Base-by-base conservation (phyloP, 1,140 invertebrate species). In the Platyura marginata region DNA sequence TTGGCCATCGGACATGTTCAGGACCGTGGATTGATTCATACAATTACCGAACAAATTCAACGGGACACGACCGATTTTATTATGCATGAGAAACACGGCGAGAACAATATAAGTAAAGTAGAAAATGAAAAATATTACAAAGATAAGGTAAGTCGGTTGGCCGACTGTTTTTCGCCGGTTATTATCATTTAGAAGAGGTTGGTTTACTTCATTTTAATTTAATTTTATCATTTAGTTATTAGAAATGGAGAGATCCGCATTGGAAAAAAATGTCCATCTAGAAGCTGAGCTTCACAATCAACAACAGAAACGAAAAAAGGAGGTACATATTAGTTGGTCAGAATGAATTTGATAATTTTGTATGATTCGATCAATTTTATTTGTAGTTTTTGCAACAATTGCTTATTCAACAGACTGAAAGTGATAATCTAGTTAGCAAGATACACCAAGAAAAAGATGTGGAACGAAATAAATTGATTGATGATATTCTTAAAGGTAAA, bases 341-440 rank as follows among this genome's bases (percentile, higher is more conserved):
- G n/a, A n/a, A n/a, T n/a, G n/a, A n/a, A n/a, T n/a, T n/a, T n/a
- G n/a, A n/a, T n/a, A n/a, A n/a, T n/a, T n/a, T n/a, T n/a, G n/a
- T n/a, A n/a, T n/a, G n/a, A n/a, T n/a, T n/a, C n/a, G n/a, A n/a
- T n/a, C n/a, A n/a, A n/a, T n/a, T n/a, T n/a, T n/a, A n/a, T n/a
- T n/a, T n/a, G n/a, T 47, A 75, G 64, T 68, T 81, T 45, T 53
- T 82, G 13, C 59, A 69, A 47, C 67, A 73, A 49, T 62, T 79
- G 42, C 59, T 71, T 25, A 50, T 69, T 51, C 71, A 78, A 48
- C 75, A 80, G 55, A 66, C 63, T 42, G 67, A 73, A 48, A 57
- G 79, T 20, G 75, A 79, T 50, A 56, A 53, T 45, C 69, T 79
- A 61, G 68, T 81, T 41, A 66, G 67, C 45, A 75, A 72, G 59